Percentiles rank a stretch among this genome's conserved stretches.
phyloP scores from a whole-genome alignment of 2,797 vertebrate species.

The Ibycter americanus region DNA sequence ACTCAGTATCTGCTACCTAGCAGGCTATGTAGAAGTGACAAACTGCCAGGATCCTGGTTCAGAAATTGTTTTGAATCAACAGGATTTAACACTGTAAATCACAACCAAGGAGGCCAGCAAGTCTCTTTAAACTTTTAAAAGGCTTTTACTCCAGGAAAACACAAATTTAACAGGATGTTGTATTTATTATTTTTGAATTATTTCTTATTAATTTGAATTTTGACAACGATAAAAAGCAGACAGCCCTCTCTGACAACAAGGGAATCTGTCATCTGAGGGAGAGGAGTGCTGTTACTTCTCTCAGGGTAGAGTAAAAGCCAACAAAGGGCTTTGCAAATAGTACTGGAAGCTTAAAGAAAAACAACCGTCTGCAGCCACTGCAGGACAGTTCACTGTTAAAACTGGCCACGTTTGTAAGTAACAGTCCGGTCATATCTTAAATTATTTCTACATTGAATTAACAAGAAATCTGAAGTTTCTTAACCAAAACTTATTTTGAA shows the following conservation, averaged over 20 bases:
- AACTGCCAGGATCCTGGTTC: not conserved
- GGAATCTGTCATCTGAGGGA: not conserved
- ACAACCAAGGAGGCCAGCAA: not conserved
- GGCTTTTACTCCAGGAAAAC: not conserved
- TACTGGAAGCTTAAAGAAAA: not conserved
- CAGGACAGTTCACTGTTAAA: not conserved
- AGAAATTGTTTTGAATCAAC: not conserved
- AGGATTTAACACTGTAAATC: slow-evolving; percentile 9
- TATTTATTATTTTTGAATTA: not conserved
- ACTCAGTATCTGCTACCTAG: slow-evolving; percentile 18
- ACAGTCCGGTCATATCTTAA: not conserved
- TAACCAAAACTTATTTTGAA: not conserved
- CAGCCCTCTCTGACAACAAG: not conserved
- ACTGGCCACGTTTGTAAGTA: not conserved
- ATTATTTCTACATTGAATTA: not conserved
- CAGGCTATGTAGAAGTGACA: slow-evolving; percentile 1
- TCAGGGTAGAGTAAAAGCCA: not conserved
- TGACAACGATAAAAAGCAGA: not conserved
- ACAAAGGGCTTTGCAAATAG: not conserved
- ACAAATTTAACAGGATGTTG: not conserved
- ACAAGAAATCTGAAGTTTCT: not conserved
- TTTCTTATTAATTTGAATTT: not conserved
- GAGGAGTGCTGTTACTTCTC: not conserved
- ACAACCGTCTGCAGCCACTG: not conserved
- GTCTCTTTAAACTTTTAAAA: not conserved